These are phyloP conservation scores for Apogon hyalosoma DNA, from an alignment of 2,797 vertebrate species.

Conservation along the genomic window DNA sequence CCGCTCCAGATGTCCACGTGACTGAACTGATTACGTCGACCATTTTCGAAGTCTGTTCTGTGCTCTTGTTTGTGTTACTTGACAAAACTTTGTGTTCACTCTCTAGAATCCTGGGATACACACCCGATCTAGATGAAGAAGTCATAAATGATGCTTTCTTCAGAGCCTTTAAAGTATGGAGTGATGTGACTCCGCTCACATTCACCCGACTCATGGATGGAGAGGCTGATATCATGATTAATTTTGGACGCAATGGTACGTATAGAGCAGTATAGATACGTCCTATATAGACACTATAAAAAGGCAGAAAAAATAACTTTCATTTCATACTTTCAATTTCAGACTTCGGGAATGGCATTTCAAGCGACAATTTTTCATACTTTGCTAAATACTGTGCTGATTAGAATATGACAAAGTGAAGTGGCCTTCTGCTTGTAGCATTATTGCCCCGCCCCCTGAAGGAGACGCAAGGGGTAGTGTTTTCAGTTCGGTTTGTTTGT, in stretches of 20 bases:
- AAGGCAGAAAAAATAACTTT: no score
- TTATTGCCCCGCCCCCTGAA: no score
- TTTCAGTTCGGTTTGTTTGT: no score
- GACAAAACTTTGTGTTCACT: slow-evolving; percentile 8
- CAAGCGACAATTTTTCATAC: no score
- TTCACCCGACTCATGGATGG: slow-evolving; percentile 92
- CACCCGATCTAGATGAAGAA: slow-evolving; percentile 93
- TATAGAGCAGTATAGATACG: no score
- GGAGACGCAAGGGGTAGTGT: no score
- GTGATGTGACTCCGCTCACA: slow-evolving; percentile 91
- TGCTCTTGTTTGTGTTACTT: slow-evolving; percentile 1
- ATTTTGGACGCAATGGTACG: slow-evolving; percentile 97
- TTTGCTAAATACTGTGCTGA: background rate
- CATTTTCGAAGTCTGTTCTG: background rate
- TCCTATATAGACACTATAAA: no score
- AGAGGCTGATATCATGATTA: slow-evolving; percentile 99
- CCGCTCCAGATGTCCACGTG: background rate
- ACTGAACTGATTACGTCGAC: background rate
- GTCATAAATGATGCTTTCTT: slow-evolving; percentile 95
- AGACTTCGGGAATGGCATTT: no score
- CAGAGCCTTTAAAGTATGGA: slow-evolving; percentile 98
- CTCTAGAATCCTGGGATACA: slow-evolving; percentile 93
- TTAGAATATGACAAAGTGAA: background rate
- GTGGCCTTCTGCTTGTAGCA: background rate
- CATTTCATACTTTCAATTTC: no score